Conservation (phyloP, 2,797 vertebrate genomes). For the Characodon lateralis region DNA sequence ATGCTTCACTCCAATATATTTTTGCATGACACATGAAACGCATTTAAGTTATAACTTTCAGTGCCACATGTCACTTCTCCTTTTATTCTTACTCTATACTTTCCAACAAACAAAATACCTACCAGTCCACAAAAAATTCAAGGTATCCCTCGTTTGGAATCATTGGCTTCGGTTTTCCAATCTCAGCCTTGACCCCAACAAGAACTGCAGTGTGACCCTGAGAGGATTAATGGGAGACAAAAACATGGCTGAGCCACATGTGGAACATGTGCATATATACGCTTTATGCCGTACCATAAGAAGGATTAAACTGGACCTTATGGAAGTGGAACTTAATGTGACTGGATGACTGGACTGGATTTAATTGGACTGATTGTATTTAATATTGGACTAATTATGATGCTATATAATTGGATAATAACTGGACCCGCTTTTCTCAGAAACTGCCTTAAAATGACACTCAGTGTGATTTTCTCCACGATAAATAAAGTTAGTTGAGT, state of each 20-base stretch:
- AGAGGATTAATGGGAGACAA: background rate
- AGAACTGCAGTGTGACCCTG: conserved; percentile 95
- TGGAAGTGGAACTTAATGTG: background rate
- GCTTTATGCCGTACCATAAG: background rate
- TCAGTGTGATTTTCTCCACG: background rate
- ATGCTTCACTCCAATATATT: background rate
- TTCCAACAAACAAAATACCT: conserved; percentile 1
- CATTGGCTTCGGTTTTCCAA: conserved; percentile 85
- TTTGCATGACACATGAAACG: background rate
- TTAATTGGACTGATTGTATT: background rate
- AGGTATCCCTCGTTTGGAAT: conserved; percentile 68
- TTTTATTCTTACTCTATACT: background rate
- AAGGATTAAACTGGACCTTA: background rate
- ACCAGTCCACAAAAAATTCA: conserved; percentile 81
- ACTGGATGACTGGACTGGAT: background rate
- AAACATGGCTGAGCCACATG: background rate
- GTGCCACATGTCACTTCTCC: background rate
- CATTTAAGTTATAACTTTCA: background rate
- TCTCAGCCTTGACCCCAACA: conserved; percentile 95
- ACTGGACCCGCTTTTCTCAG: background rate
- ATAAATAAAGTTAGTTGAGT: background rate
- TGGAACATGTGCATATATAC: background rate
- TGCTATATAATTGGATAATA: too few relatives aligned
- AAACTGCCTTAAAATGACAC: background rate
- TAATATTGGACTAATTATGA: too few relatives aligned